Base-by-base conservation (phyloP, 2,888 invertebrate species). In the Pheosia gnoma region DNA sequence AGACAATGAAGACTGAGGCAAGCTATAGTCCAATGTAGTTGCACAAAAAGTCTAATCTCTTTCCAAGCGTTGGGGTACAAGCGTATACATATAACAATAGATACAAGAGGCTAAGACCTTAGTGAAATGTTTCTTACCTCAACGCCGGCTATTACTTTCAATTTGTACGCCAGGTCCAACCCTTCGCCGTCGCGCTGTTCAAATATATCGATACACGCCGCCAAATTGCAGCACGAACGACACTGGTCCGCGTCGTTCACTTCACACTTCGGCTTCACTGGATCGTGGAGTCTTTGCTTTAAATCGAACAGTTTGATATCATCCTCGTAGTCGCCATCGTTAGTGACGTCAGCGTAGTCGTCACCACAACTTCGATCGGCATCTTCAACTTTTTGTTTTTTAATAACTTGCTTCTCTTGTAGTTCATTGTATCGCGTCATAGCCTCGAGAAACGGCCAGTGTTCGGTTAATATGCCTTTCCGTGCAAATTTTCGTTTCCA, bases 401-500 rank as follows among this genome's bases (percentile, higher is more conserved):
- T 73, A 8, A 73, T 71, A 0, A 76, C 74, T 3, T 68, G 59
- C 41, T 74, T 77, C 45, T 75, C 75, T 38, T 80, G 79, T 7
- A 78, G 66, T 62, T 84, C 81, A 3, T 76, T 74, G 74, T 88
- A 91, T 43, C 80, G 82, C 2, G 79, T 66, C 81, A 93, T 86
- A 3, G 86, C 86, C 8, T 90, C 90, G 67, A 80, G 93, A 67
- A 87, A 93, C 9, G 90, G 91, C 93, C 93, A 93, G 41, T 88
- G 86, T 66, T 91, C 93, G 65, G 82, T 89, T 9, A 93, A 74
- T 59, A 90, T 84, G 5, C 93, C 93, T 75, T 91, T 90, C 63
- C 78, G 83, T 3, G 90, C 89, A 68, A 92, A 93, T 79, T 92
- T 93, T 43, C 79, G 81, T 81, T 93, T 93, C 93, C 92, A 92